Percentiles rank a stretch among this genome's conserved stretches.
Evolutionary conservation across 2,888 invertebrate genomes (phyloP).

Genomic region (Phragmatobia fuliginosa): DNA sequence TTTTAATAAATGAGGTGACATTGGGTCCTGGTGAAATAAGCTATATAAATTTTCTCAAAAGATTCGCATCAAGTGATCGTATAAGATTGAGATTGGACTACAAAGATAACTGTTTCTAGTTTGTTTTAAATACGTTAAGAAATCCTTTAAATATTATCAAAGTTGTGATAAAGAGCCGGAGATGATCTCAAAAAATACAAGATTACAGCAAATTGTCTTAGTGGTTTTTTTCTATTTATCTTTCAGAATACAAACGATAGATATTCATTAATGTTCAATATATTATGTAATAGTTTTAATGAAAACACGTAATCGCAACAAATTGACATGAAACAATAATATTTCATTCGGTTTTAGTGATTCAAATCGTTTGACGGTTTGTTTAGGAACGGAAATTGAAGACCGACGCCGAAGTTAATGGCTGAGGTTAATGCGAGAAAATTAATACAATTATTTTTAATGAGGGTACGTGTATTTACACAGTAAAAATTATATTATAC

Average conservation of each 20-base stretch:
- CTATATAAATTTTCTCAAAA: too few relatives aligned
- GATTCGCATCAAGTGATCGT: neutral
- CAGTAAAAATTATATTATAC: neutral
- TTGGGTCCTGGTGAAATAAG: too few relatives aligned
- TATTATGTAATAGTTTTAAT: neutral
- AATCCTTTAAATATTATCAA: neutral
- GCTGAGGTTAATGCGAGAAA: neutral
- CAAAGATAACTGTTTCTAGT: neutral
- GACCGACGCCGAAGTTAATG: neutral
- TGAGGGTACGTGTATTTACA: neutral
- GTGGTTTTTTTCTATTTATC: neutral
- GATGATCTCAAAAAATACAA: neutral
- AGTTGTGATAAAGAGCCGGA: neutral
- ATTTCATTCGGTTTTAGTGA: slow-evolving; percentile 4
- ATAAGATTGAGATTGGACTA: neutral
- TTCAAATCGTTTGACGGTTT: neutral
- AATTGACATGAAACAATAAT: slow-evolving; percentile 10
- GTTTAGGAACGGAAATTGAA: slow-evolving; percentile 3
- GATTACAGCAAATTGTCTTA: neutral
- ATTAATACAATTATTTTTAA: neutral
- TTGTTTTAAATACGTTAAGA: neutral
- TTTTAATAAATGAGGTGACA: too few relatives aligned
- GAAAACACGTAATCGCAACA: slow-evolving; percentile 11
- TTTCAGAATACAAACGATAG: neutral
- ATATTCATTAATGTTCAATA: neutral